A percentile compares a stretch with the other conserved stretches of the same genome.
These are phyloP conservation scores for Leistus spinibarbis DNA, from an alignment of 2,888 invertebrate genomes.

Conservation along the genomic window DNA sequence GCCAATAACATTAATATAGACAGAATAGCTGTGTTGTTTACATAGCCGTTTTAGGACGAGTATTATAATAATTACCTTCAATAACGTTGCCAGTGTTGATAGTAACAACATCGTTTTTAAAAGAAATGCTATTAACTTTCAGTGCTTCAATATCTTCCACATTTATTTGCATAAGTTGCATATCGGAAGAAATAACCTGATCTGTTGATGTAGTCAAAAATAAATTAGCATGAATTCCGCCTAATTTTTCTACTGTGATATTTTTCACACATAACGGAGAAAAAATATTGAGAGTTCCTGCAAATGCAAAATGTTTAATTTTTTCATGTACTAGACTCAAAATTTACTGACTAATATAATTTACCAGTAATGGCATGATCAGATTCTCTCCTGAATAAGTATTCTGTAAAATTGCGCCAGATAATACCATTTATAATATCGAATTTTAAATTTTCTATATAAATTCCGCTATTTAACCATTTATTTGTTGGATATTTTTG, in stretches of 20 bases:
- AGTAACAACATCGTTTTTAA: slow-evolving; percentile 6
- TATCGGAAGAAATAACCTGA: slow-evolving; percentile 12
- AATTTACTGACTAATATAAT: no score
- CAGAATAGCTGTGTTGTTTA: no score
- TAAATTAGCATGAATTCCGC: neutral
- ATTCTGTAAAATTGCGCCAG: neutral
- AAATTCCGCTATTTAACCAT: neutral
- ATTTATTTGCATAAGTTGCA: slow-evolving; percentile 17
- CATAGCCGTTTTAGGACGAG: no score
- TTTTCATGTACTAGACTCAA: neutral
- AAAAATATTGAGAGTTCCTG: neutral
- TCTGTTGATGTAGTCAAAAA: slow-evolving; percentile 16
- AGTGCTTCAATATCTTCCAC: slow-evolving; percentile 11
- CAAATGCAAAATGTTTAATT: neutral
- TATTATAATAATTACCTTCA: slow-evolving; percentile 8
- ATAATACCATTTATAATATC: neutral
- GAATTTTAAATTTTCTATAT: neutral
- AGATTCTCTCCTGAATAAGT: neutral
- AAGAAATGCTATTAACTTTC: slow-evolving; percentile 12
- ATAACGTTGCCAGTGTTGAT: slow-evolving; percentile 11
- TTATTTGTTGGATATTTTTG: neutral
- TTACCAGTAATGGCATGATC: neutral
- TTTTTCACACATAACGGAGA: neutral
- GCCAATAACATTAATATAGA: no score
- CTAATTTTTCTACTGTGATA: slow-evolving; percentile 7